Evolutionary conservation across 2,888 invertebrate genomes (phyloP), one percentile per base, ranked within the genome.

Genomic region (Malthinus flaveolus): DNA sequence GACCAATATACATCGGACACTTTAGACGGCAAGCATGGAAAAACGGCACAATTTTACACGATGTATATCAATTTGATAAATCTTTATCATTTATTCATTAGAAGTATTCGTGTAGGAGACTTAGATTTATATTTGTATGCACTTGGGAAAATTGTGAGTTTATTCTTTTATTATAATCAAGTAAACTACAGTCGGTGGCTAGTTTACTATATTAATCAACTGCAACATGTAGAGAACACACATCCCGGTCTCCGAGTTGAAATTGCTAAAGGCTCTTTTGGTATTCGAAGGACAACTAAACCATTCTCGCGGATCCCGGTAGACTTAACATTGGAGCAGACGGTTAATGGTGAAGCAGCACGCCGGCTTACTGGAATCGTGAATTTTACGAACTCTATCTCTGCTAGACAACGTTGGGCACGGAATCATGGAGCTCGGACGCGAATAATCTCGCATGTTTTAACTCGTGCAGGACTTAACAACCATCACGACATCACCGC

Each of bases 261-360:
- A 39, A 64, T 74, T 10, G 39, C 64, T 61, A 60, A 63, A 31
- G 72, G 74, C 4, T 68, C 15, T 35, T 72, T 75, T 59, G 69
- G 72, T 9, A 67, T 75, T 39, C 66, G 65, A 68, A 56, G 74
- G 56, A 76, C 74, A 7, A 37, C 47, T 15, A 74, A 74, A 52
- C 49, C 68, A 10, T 76, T 74, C 64, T 75, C 75, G 3, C 64
- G 66, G 59, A 56, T 63, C 23, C 71, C 74, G 1, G 64, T 73
- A 52, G 75, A 75, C 59, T 52, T 74, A 5, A 66, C 67, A 11
- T 50, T 75, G 7, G 74, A 75, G 53, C 73, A 74, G 61, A 74
- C 73, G 0, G 70, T 75, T 3, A 75, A 74, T 56, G 70, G 67
- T 23, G 67, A 73, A 58, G 72, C 73, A 49, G 71, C 66, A 8